Base-by-base conservation (phyloP, 2,888 invertebrate species). In the Xylocampa areola region DNA sequence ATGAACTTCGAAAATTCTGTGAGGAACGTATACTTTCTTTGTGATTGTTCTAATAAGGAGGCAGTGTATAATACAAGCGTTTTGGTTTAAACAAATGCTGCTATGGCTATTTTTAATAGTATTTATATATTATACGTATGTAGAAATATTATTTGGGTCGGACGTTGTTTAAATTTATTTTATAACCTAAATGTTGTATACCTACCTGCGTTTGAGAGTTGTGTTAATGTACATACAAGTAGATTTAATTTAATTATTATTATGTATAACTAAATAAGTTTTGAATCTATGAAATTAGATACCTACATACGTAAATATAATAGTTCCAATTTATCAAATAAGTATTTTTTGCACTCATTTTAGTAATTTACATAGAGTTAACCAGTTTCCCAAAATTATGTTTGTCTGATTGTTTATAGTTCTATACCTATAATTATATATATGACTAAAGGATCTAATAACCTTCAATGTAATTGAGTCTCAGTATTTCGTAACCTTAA, bases 191-290 rank as follows among this genome's bases (percentile, higher is more conserved):
- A 39, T 36, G 21, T 47, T 60, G 29, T 53, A 61, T 19, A 45
- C 45, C n/a, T n/a, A n/a, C n/a, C n/a, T n/a, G n/a, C n/a, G n/a
- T 53, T 67, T 30, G 25, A 50, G 35, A 48, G 29, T 55, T 48
- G 40, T 59, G 35, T 51, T 49, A 57, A 25, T 73, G 70, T 73
- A 73, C 64, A 73, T 73, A 73, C 10, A 25, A 53, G 40, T 68
- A 64, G 44, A 33, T 58, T 10, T 63, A 60, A 41, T n/a, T n/a
- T n/a, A n/a, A n/a, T n/a, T n/a, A n/a, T n/a, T n/a, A n/a, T 66
- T 48, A 59, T 52, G 49, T 66, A 65, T 52, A 40, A 35, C 0
- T 45, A 51, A 33, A 35, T 41, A 45, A 47, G 29, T 35, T 35
- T 60, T 21, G 11, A 43, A 21, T 60, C 29, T 45, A 25, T 23